Percentiles rank a stretch among this genome's conserved stretches.
Evolutionary conservation across 2,113 vertebrate genomes (phyloP).

Genomic region (Oryzias javanicus): DNA sequence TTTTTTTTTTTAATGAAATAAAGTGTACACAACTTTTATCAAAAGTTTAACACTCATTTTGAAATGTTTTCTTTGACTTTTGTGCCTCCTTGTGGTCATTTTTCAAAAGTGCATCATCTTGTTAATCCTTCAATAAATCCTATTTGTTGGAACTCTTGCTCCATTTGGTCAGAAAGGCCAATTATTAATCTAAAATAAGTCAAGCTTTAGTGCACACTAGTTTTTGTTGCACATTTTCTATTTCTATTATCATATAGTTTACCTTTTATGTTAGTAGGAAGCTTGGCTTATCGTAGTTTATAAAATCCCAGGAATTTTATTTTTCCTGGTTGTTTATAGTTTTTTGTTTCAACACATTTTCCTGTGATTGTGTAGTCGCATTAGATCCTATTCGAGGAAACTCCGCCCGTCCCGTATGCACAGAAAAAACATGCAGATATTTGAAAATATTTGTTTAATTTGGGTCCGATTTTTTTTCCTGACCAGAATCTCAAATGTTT

Average conservation of each 20-base stretch:
- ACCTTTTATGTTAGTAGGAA: background rate
- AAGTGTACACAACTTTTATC: background rate
- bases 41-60: background rate
- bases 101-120: slow-evolving; percentile 5
- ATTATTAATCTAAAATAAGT: background rate
- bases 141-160: background rate
- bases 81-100: slow-evolving; percentile 68
- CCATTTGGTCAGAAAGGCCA: background rate
- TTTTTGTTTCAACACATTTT: slow-evolving; percentile 38
- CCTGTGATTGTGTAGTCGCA: slow-evolving; percentile 54
- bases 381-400: slow-evolving; percentile 35
- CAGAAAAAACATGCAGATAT: slow-evolving; percentile 25
- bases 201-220: background rate
- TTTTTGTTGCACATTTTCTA: background rate
- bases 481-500: slow-evolving; percentile 1
- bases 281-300: background rate
- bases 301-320: slow-evolving; percentile 12
- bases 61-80: slow-evolving; percentile 26
- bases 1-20: slow-evolving; percentile 13
- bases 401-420: slow-evolving; percentile 47
- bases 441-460: slow-evolving; percentile 9
- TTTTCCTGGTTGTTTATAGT: slow-evolving; percentile 16
- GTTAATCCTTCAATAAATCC: background rate
- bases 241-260: background rate
- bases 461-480: too few relatives aligned